Conservation (phyloP, 2,113 vertebrate species). For the Ptychochromis oligacanthus region DNA sequence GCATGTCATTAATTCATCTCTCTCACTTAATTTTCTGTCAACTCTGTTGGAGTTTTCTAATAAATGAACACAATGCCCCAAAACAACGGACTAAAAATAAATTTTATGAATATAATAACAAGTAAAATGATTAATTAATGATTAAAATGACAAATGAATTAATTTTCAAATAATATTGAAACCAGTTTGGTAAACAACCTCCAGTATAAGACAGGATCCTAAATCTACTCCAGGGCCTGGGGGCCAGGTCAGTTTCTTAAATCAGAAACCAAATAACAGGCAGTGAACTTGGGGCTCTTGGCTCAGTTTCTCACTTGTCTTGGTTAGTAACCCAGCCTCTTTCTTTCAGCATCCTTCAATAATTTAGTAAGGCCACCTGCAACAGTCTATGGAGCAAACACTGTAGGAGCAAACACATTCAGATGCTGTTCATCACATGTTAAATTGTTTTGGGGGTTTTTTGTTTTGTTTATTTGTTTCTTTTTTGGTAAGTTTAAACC, state of each 20-base stretch:
- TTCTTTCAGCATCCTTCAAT: neutral
- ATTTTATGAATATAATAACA: neutral
- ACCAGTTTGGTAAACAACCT: neutral
- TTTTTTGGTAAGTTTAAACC: neutral
- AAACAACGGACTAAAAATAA: too few relatives aligned
- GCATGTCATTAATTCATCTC: conserved; percentile 12
- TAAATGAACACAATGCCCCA: neutral
- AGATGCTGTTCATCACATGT: neutral
- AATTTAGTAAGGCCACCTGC: conserved; percentile 3
- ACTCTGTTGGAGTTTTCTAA: neutral
- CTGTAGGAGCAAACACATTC: neutral
- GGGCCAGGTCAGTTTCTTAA: neutral
- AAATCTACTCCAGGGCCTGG: neutral
- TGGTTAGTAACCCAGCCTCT: neutral
- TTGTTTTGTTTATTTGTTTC: too few relatives aligned
- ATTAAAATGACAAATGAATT: too few relatives aligned
- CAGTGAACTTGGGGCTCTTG: neutral
- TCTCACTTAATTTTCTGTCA: neutral
- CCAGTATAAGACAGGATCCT: neutral
- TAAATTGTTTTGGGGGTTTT: too few relatives aligned
- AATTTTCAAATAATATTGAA: neutral
- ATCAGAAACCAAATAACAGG: neutral
- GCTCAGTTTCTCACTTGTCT: neutral
- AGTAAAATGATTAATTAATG: neutral
- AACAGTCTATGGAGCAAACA: neutral